Conservation (phyloP, 2,888 invertebrate species). For the Trachelus iudaicus region DNA sequence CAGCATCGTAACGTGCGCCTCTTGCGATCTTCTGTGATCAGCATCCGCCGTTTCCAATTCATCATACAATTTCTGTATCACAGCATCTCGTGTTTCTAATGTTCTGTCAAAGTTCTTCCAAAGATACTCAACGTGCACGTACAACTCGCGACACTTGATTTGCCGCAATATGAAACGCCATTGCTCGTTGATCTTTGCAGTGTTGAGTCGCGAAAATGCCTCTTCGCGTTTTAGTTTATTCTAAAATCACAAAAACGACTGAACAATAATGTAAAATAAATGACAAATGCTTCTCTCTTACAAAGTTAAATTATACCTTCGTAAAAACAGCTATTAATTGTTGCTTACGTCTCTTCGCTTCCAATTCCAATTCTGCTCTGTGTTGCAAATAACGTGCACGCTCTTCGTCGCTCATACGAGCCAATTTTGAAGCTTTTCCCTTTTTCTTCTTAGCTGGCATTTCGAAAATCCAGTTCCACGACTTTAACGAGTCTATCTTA, state of each 20-base stretch:
- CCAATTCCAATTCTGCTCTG: conserved; percentile 84
- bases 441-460: conserved; percentile 74
- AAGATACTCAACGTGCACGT: conserved; percentile 75
- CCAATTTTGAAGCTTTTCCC: conserved; percentile 78
- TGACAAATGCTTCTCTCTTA: not conserved
- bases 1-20: conserved; percentile 78
- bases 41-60: conserved; percentile 79
- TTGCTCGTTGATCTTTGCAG: conserved; percentile 86
- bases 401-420: conserved; percentile 88
- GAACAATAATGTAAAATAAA: conserved; percentile 10
- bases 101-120: conserved; percentile 72
- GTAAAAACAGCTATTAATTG: conserved; percentile 83
- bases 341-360: conserved; percentile 81
- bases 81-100: conserved; percentile 76
- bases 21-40: conserved; percentile 79
- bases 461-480: conserved; percentile 10
- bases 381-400: conserved; percentile 83
- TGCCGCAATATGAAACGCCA: conserved; percentile 83
- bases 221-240: conserved; percentile 87
- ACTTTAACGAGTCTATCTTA: not conserved
- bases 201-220: conserved; percentile 80
- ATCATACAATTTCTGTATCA: conserved; percentile 72
- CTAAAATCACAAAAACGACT: conserved; percentile 65
- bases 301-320: conserved; percentile 73
- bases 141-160: conserved; percentile 81